Evolutionary conservation across 1,140 invertebrate species (phyloP).

Genomic region (Apis cerana): DNA sequence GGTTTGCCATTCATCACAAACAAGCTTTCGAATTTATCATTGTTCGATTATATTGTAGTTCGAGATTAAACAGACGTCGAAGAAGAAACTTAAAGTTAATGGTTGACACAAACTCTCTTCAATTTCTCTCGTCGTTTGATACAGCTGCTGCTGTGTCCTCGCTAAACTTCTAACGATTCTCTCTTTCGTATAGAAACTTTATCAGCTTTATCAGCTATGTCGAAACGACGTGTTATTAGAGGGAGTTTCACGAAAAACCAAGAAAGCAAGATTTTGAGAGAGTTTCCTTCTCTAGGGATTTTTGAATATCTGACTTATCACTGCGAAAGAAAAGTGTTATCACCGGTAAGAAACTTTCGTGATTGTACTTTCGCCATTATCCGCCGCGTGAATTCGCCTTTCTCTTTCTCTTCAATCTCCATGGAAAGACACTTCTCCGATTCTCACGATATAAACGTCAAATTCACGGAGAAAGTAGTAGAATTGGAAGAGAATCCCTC

Average conservation of each 20-base stretch:
- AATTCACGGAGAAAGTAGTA: neutral
- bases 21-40: too few species aligned
- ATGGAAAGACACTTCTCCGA: neutral
- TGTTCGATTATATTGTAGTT: too few species aligned
- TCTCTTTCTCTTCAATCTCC: neutral
- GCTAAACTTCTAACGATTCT: constrained; percentile 17
- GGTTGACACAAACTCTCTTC: too few species aligned
- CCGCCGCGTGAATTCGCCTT: neutral
- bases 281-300: neutral
- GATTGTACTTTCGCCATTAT: neutral
- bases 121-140: neutral
- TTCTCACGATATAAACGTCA: constrained; percentile 16
- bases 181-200: neutral
- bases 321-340: neutral
- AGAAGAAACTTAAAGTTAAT: too few species aligned
- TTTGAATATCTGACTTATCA: neutral
- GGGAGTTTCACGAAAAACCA: neutral
- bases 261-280: neutral
- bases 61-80: too few species aligned
- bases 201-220: neutral
- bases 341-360: neutral
- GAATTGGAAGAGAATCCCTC: neutral
- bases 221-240: neutral
- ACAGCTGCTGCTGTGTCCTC: constrained; percentile 8
- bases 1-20: too few species aligned